These are phyloP conservation scores for Scomber scombrus DNA, from an alignment of 2,113 vertebrate genomes.

Conservation along the genomic window DNA sequence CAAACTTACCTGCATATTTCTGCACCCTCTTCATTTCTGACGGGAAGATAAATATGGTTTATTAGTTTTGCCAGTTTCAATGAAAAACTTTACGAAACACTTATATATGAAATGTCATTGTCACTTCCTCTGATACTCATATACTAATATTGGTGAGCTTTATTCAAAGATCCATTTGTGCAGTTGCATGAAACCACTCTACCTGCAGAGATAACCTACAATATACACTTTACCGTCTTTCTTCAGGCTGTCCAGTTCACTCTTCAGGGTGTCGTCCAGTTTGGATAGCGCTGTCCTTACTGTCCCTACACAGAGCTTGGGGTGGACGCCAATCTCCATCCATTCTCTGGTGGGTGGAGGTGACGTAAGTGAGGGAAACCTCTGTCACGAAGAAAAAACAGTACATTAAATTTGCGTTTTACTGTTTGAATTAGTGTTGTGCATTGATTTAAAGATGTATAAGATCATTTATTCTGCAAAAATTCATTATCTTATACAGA, in stretches of 20 bases:
- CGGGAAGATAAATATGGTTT: conserved; percentile 2
- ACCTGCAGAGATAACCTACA: too few species aligned
- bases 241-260: conserved; percentile 55
- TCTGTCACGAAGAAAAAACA: conserved; percentile 38
- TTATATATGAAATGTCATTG: too few species aligned
- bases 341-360: conserved; percentile 65
- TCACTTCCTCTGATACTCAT: too few species aligned
- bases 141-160: too few species aligned
- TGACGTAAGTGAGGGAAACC: conserved; percentile 39
- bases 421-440: background rate
- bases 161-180: too few species aligned
- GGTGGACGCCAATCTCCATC: conserved; percentile 58
- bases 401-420: background rate
- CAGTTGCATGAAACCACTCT: too few species aligned
- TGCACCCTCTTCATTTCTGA: conserved; percentile 79
- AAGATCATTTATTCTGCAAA: too few species aligned
- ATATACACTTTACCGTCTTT: conserved; percentile 49
- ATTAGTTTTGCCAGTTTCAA: background rate
- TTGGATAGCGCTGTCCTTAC: conserved; percentile 60
- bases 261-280: conserved; percentile 26
- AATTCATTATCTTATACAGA: too few species aligned
- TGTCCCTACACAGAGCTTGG: conserved; percentile 67
- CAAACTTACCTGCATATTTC: conserved; percentile 75
- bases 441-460: background rate
- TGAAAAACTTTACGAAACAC: background rate